Evolutionary conservation across 2,113 vertebrate species (phyloP).

Genomic region (Gopherus flavomarginatus): DNA sequence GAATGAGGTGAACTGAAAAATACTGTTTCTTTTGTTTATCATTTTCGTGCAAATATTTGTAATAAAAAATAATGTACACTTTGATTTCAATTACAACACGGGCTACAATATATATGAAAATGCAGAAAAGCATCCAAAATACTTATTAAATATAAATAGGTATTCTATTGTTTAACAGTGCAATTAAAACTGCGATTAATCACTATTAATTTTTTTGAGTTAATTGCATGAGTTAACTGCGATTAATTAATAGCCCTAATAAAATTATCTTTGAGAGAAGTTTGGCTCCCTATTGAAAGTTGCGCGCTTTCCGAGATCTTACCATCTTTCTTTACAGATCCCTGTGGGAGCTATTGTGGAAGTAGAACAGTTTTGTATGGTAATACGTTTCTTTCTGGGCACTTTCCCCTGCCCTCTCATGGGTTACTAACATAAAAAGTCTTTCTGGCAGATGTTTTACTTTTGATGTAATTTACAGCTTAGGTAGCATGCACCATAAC

Average conservation of each 20-base stretch:
- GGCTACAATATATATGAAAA: no score
- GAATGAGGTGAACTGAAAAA: no score
- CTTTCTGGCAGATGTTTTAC: conserved; percentile 11
- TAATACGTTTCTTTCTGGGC: background rate
- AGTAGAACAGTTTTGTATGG: background rate
- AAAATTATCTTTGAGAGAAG: background rate
- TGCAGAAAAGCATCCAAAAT: no score
- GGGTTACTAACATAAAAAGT: background rate
- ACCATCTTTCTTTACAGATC: background rate
- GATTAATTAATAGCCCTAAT: background rate
- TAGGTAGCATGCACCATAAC: background rate
- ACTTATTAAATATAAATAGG: no score
- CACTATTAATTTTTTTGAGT: no score
- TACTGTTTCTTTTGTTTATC: no score
- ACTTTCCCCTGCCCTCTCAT: background rate
- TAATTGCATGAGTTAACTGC: no score
- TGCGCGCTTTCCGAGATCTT: background rate
- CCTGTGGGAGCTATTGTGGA: background rate
- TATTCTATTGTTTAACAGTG: no score
- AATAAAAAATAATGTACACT: no score
- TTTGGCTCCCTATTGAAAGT: conserved; percentile 4
- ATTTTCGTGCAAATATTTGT: no score
- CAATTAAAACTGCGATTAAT: no score
- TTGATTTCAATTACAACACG: no score
- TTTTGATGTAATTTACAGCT: background rate